Conservation (phyloP, 2,888 invertebrate genomes). For the Oligia fasciuncula region DNA sequence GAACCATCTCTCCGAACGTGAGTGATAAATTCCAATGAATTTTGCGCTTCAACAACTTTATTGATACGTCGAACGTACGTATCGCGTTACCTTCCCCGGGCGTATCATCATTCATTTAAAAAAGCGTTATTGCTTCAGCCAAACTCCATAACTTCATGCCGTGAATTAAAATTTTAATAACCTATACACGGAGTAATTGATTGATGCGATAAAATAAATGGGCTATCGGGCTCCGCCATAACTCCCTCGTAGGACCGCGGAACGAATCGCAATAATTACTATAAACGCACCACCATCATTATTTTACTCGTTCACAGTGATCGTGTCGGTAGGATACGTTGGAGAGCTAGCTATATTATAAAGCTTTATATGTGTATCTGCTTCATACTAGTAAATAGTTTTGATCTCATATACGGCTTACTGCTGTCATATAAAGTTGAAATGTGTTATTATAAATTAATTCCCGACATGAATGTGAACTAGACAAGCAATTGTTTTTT, state of each 20-base stretch:
- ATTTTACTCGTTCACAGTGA: constrained; percentile 64
- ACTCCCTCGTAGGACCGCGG: constrained; percentile 71
- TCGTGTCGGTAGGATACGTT: constrained; percentile 37
- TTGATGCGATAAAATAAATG: constrained; percentile 85
- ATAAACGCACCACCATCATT: constrained; percentile 72
- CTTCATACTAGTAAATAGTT: constrained; percentile 27
- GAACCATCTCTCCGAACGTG: constrained; percentile 72
- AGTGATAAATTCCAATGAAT: constrained; percentile 83
- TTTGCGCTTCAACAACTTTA: constrained; percentile 85
- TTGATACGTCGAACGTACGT: constrained; percentile 81
- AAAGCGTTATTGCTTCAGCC: constrained; percentile 80
- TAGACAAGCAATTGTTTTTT: constrained; percentile 58
- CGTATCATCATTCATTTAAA: constrained; percentile 83
- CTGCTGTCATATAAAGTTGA: constrained; percentile 31
- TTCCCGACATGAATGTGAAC: constrained; percentile 40
- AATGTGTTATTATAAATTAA: constrained; percentile 37
- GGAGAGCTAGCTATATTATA: constrained; percentile 24
- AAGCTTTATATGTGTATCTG: constrained; percentile 4
- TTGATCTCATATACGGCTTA: constrained; percentile 29
- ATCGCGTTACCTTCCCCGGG: constrained; percentile 82
- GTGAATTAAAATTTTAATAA: constrained; percentile 83
- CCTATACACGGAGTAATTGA: constrained; percentile 82
- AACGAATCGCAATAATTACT: constrained; percentile 81
- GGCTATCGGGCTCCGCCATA: constrained; percentile 72
- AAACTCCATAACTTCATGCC: constrained; percentile 73